A percentile compares a stretch with the other conserved stretches of the same genome.
These are phyloP conservation scores for Nibea albiflora DNA, from an alignment of 2,113 vertebrate genomes.

Conservation along the genomic window DNA sequence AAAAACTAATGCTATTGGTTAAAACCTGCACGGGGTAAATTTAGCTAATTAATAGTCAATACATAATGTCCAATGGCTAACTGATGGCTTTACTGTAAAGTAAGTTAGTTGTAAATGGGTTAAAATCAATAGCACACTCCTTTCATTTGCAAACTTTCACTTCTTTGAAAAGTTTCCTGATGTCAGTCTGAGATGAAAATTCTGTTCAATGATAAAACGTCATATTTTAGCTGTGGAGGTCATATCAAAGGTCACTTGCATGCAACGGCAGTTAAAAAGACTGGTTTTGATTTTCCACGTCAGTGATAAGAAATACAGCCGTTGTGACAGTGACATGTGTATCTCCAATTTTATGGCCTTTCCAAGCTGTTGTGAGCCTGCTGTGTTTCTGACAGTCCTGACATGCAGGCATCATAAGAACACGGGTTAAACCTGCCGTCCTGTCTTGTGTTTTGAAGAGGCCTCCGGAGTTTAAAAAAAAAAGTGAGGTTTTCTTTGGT, in stretches of 20 bases:
- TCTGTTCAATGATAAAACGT: background rate
- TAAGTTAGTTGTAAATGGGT: background rate
- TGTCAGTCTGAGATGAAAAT: no score
- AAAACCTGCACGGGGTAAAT: no score
- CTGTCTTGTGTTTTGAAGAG: constrained; percentile 22
- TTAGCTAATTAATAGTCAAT: no score
- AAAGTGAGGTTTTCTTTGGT: constrained; percentile 5
- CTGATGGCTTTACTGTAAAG: background rate
- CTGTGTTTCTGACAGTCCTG: constrained; percentile 62
- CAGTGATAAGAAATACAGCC: background rate
- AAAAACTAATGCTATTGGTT: no score
- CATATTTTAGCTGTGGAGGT: background rate
- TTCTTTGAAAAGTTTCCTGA: background rate
- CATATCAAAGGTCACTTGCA: constrained; percentile 22
- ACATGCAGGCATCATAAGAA: constrained; percentile 31
- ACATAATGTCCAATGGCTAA: no score
- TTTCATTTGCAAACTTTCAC: background rate
- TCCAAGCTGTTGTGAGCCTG: constrained; percentile 24
- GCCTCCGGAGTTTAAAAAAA: background rate
- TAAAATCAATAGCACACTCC: background rate
- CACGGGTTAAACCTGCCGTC: constrained; percentile 40
- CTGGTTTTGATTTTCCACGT: constrained; percentile 15
- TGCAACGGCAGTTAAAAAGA: background rate
- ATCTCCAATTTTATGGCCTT: constrained; percentile 22
- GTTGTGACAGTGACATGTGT: constrained; percentile 34